Conservation (phyloP, 2,797 vertebrate genomes). For the Nothura maculosa region DNA sequence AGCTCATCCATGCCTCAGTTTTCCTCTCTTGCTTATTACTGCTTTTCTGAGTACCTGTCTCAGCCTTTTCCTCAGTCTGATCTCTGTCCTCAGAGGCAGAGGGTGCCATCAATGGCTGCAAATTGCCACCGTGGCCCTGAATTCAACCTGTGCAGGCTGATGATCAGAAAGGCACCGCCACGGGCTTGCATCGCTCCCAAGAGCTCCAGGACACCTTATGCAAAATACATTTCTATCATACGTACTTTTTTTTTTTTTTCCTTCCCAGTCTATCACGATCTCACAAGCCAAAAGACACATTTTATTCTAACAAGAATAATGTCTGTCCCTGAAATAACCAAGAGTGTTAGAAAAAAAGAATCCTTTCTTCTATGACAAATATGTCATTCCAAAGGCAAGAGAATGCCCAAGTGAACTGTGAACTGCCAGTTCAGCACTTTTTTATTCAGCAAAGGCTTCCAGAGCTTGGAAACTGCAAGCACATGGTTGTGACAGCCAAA, state of each 20-base stretch:
- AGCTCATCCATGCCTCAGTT: not conserved
- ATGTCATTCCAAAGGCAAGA: not conserved
- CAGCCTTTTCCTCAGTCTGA: not conserved
- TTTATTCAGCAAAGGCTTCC: not conserved
- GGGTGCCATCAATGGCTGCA: not conserved
- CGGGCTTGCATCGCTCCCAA: not conserved
- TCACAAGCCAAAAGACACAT: not conserved
- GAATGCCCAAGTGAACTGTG: not conserved
- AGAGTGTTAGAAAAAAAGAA: not conserved
- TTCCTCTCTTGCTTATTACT: not conserved
- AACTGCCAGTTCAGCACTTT: not conserved
- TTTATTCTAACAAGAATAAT: not conserved
- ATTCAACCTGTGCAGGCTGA: not conserved
- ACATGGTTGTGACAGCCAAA: not conserved
- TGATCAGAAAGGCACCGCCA: not conserved
- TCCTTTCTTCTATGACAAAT: not conserved
- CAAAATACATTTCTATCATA: not conserved
- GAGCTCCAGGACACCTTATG: not conserved
- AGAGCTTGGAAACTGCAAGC: not conserved
- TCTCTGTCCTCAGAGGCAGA: not conserved
- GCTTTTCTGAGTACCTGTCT: conserved; percentile 21
- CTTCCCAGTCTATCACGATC: not conserved
- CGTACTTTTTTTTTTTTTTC: not conserved
- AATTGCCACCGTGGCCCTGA: not conserved
- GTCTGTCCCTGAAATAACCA: not conserved